A percentile compares a stretch with the other conserved stretches of the same genome.
Conservation (phyloP, 2,113 vertebrate genomes). For the Myocastor coypus region DNA sequence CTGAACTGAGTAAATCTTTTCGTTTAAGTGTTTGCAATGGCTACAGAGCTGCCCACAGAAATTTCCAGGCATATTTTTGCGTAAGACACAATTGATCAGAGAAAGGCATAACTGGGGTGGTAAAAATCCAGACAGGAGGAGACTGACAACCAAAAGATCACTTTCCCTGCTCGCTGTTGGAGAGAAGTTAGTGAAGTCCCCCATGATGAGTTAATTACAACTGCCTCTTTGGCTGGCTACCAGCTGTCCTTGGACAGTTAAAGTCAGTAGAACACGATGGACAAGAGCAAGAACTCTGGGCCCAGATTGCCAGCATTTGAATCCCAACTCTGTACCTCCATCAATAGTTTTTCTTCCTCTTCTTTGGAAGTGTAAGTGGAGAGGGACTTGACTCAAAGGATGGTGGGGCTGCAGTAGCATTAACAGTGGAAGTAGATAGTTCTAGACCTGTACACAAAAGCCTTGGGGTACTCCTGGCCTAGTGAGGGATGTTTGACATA, state of each 20-base stretch:
- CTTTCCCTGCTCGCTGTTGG: background rate
- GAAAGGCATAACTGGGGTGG: background rate
- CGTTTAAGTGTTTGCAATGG: slow-evolving; percentile 7
- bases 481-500: background rate
- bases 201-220: background rate
- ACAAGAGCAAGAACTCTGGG: background rate
- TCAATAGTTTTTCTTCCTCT: rapidly evolving
- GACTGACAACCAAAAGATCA: background rate
- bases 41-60: slow-evolving; percentile 18
- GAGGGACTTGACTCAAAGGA: background rate
- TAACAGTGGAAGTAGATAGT: background rate
- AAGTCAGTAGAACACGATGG: background rate
- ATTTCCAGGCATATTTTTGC: slow-evolving; percentile 27
- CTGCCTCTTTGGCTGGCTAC: background rate
- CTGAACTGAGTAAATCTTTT: background rate
- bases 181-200: background rate
- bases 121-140: slow-evolving; percentile 42
- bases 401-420: background rate
- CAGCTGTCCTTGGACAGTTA: slow-evolving; percentile 16
- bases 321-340: background rate
- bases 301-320: background rate
- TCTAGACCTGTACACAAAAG: background rate
- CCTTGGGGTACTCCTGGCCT: background rate
- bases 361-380: background rate
- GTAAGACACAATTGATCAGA: slow-evolving; percentile 23